Evolutionary conservation across 35 echinoderm and acorn worm species (phyloP).

Genomic region (Holothuria glaberrima): DNA sequence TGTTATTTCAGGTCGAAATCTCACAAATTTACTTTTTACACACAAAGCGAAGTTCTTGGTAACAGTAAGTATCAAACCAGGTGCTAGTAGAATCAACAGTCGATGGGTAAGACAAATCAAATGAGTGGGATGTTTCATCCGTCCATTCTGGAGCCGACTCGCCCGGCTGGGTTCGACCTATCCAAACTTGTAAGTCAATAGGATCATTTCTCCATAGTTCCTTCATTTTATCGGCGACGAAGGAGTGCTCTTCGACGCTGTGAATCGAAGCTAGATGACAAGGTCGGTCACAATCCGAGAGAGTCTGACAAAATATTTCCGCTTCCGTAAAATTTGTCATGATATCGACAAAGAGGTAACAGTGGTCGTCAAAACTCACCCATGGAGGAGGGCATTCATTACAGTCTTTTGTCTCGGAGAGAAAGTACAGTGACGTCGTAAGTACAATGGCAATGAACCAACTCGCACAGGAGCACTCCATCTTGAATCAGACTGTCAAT

Average conservation of each 20-base stretch:
- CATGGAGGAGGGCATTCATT: background rate
- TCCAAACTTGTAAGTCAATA: conserved; percentile 9
- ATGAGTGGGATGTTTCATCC: conserved; percentile 7
- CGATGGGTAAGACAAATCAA: conserved; percentile 15
- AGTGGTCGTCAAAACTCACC: conserved; percentile 28
- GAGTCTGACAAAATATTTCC: conserved; percentile 1
- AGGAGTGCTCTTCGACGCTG: conserved; percentile 28
- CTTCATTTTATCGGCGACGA: conserved; percentile 8
- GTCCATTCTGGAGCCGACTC: conserved; percentile 11
- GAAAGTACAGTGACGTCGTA: too few species aligned
- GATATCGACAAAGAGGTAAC: conserved; percentile 35
- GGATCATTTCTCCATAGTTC: conserved; percentile 5
- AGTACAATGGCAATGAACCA: too few species aligned
- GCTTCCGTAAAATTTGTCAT: conserved; percentile 30
- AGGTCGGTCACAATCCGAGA: conserved; percentile 23
- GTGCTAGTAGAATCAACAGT: conserved; percentile 16
- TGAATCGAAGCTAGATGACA: conserved; percentile 54
- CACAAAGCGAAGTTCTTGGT: conserved; percentile 22
- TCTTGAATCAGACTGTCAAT: too few species aligned
- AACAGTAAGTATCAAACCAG: conserved; percentile 23
- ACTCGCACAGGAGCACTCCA: too few species aligned
- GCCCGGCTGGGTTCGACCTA: conserved; percentile 4
- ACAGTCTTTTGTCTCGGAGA: background rate
- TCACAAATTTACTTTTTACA: conserved; percentile 32
- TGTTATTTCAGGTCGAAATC: too few species aligned